Evolutionary conservation across 2,888 invertebrate genomes (phyloP).

Genomic region (Polyommatus icarus): DNA sequence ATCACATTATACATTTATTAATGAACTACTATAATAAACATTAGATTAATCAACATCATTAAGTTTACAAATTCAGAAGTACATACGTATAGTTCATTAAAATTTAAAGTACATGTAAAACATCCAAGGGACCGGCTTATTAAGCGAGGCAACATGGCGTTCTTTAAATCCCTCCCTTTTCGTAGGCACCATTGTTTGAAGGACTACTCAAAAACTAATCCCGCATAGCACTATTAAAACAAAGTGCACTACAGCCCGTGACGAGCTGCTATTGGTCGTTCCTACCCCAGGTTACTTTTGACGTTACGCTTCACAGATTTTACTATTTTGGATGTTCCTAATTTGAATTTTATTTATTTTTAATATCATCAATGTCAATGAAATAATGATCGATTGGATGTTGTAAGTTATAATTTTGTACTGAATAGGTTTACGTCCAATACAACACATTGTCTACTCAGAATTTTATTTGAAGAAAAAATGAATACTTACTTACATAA

Average conservation of each 20-base stretch:
- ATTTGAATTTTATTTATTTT: neutral
- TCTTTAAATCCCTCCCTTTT: conserved; percentile 50
- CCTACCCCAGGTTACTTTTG: conserved; percentile 25
- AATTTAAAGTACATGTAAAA: conserved; percentile 23
- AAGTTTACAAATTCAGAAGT: neutral
- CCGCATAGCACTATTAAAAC: conserved; percentile 74
- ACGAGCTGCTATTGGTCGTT: conserved; percentile 63
- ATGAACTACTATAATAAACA: too few relatives aligned
- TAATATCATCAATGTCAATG: too few relatives aligned
- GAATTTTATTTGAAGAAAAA: too few relatives aligned
- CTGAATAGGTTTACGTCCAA: too few relatives aligned
- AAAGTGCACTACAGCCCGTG: conserved; percentile 62
- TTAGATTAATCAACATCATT: too few relatives aligned
- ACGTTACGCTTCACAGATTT: neutral
- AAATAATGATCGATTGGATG: too few relatives aligned
- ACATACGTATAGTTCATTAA: conserved; percentile 10
- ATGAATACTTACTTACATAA: too few relatives aligned
- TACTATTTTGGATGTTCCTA: neutral
- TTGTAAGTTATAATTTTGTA: too few relatives aligned
- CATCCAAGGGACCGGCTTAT: conserved; percentile 17
- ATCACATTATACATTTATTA: too few relatives aligned
- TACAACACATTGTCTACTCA: too few relatives aligned
- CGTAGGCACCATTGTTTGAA: conserved; percentile 63
- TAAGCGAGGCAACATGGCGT: conserved; percentile 50
- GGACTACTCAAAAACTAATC: conserved; percentile 74